These are phyloP conservation scores for Apodemia duryi DNA, from an alignment of 2,888 invertebrate species.

Conservation along the genomic window DNA sequence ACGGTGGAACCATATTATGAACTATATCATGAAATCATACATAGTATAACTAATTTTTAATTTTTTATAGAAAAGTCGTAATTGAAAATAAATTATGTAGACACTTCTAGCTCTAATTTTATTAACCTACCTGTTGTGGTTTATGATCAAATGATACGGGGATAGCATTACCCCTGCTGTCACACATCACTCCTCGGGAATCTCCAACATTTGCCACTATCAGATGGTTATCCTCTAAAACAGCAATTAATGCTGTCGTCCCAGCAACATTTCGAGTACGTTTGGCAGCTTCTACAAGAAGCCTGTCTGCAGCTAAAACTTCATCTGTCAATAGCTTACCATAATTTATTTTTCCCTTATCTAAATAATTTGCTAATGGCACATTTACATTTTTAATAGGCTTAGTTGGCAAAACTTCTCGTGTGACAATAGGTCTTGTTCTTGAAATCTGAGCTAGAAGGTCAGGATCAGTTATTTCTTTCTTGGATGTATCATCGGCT, in stretches of 20 bases:
- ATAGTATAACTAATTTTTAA: too few relatives aligned
- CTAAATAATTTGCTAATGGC: slow-evolving; percentile 83
- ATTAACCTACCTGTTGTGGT: slow-evolving; percentile 89
- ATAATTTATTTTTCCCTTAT: slow-evolving; percentile 87
- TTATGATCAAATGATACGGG: slow-evolving; percentile 98
- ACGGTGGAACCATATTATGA: too few relatives aligned
- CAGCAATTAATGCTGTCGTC: slow-evolving; percentile 94
- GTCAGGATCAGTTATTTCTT: slow-evolving; percentile 84
- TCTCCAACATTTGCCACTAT: slow-evolving; percentile 98
- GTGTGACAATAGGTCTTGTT: slow-evolving; percentile 79
- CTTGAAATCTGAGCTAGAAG: slow-evolving; percentile 82
- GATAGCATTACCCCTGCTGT: slow-evolving; percentile 91
- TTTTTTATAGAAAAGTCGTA: too few relatives aligned
- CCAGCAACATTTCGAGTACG: slow-evolving; percentile 88
- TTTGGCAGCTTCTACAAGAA: slow-evolving; percentile 90
- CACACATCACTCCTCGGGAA: slow-evolving; percentile 97
- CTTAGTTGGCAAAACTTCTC: slow-evolving; percentile 77
- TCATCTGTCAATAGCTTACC: slow-evolving; percentile 91
- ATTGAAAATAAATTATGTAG: too few relatives aligned
- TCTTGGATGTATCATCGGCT: slow-evolving; percentile 76
- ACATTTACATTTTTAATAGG: slow-evolving; percentile 67
- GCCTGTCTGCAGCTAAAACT: slow-evolving; percentile 89
- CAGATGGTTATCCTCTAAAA: slow-evolving; percentile 89
- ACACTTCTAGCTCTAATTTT: background rate
- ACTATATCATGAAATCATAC: too few relatives aligned